Conservation (phyloP, 2,113 vertebrate genomes). For the Alexandromys fortis region DNA sequence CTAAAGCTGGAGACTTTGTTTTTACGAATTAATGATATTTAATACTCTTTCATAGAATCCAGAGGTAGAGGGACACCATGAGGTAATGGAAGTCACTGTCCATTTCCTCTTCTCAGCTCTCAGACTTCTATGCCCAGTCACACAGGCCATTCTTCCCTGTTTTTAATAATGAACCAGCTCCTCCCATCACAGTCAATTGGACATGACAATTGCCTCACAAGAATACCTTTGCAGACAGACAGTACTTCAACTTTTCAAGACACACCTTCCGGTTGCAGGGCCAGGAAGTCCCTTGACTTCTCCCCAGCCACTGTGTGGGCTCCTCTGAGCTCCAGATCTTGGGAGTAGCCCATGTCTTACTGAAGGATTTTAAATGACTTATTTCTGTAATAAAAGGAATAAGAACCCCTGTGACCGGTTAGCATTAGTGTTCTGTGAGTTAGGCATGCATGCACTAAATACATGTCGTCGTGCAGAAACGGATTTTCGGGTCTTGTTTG, state of each 20-base stretch:
- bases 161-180: constrained; percentile 48
- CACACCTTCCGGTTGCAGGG: neutral
- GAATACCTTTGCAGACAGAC: neutral
- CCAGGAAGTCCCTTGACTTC: constrained; percentile 22
- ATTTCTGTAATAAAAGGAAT: neutral
- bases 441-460: rapidly evolving
- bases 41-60: constrained; percentile 37
- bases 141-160: neutral
- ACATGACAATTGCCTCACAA: constrained; percentile 45
- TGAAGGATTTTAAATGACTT: neutral
- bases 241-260: constrained; percentile 45
- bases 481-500: neutral
- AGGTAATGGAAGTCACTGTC: constrained; percentile 32
- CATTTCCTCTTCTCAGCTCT: constrained; percentile 6
- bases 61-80: neutral
- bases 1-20: constrained; percentile 59
- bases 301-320: constrained; percentile 3
- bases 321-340: neutral
- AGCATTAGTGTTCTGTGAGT: neutral
- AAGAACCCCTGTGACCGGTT: neutral
- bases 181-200: constrained; percentile 11
- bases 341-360: neutral
- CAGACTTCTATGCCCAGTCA: neutral
- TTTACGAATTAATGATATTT: constrained; percentile 68
- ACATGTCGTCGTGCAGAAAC: neutral